Evolutionary conservation across 2,113 vertebrate genomes (phyloP), one percentile per base, ranked within the genome.

Genomic region (Muscicapa adusta): DNA sequence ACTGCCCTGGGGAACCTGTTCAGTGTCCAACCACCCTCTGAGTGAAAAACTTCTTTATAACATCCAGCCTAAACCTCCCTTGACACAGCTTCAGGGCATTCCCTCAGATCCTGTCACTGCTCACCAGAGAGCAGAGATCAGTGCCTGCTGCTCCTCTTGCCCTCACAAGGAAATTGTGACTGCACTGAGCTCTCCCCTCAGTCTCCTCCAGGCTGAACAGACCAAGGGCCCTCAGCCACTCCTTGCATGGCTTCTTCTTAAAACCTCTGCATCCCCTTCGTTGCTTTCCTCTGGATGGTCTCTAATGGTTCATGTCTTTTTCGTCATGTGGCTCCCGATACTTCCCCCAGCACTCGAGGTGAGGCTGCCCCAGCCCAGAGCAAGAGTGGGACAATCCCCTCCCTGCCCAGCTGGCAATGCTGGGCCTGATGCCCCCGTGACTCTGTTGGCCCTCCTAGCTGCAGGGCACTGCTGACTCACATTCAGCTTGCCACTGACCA

Each of bases 241-340:
- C 34, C 51, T 66, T 34, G 50, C 29, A 34, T 0, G 0, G 23
- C 31, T 42, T 42, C 58, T 9, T 2, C 7, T 66, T 25, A 20
- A 31, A 34, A 3, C 29, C 10, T 18, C 25, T 57, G 25, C 83
- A 34, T 7, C 53, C 36, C 14, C 36, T 6, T 43, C 0, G 0
- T 2, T 6, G 53, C 9, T 8, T 5, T 75, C 29, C 70, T 85
- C 18, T 43, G 43, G 31, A 36, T 3, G 0, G 8, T 42, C 36
- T 66, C 36, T 18, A 34, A 25, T 10, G 9, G 3, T 5, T 74
- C 48, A 4, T 17, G 19, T 31, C 42, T 34, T 40, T 65, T 2
- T 31, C 66, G 7, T 20, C 5, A 2, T 8, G 34, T 29, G 34
- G 51, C 2, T 2, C 25, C 34, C 43, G 40, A 25, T 56, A n/a